phyloP scores from a whole-genome alignment of 2,888 invertebrate species.

The Caenorhabditis sp. region DNA sequence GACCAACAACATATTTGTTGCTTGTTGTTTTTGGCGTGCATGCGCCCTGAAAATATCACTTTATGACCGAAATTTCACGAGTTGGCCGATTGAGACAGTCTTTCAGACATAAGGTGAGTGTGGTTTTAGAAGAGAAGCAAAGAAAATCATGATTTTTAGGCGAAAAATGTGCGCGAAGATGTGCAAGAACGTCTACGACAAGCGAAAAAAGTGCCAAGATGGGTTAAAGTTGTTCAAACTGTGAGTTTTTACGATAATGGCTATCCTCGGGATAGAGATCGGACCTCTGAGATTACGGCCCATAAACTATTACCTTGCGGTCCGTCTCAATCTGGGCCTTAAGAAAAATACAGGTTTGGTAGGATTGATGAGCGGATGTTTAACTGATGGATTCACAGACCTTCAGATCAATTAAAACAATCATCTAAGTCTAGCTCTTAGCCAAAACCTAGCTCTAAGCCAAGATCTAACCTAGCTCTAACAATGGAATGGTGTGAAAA shows the following conservation, averaged over 20 bases:
- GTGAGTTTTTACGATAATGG: constrained; percentile 18
- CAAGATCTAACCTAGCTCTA: too few species aligned
- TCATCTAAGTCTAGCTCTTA: too few species aligned
- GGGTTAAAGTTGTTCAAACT: constrained; percentile 49
- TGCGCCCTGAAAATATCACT: background rate
- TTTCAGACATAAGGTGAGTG: constrained; percentile 5
- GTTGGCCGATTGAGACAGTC: constrained; percentile 3
- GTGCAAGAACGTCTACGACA: constrained; percentile 23
- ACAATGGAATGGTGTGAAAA: too few species aligned
- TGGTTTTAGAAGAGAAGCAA: background rate
- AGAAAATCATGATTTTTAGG: background rate
- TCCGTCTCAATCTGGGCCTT: too few species aligned
- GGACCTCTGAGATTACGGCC: too few species aligned
- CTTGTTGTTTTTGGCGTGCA: background rate
- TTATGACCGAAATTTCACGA: background rate
- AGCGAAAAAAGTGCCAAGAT: constrained; percentile 50
- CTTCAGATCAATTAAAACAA: too few species aligned
- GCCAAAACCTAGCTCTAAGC: too few species aligned
- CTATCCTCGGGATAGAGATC: too few species aligned
- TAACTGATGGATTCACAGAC: too few species aligned
- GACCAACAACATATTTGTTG: background rate
- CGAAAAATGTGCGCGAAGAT: constrained; percentile 5
- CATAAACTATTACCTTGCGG: too few species aligned
- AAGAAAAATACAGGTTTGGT: too few species aligned
- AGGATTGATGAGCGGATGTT: too few species aligned